Base-by-base conservation (phyloP, 2,113 vertebrate species). In the Chitala chitala region DNA sequence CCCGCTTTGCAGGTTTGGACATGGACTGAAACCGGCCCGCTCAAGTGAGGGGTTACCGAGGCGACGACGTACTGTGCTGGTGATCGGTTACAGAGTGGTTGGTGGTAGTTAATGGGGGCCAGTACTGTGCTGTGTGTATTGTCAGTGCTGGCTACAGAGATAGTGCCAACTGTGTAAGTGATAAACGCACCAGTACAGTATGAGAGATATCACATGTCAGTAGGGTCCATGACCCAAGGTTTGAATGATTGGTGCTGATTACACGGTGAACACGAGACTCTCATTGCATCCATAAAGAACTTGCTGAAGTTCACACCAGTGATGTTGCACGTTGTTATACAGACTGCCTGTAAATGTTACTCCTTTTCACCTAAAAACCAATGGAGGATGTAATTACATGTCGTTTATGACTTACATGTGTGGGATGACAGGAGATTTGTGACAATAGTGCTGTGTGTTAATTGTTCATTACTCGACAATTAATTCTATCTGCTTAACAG, bases 1-100 rank as follows among this genome's bases (percentile, higher is more conserved):
- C 94, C 72, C 91, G 95, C 81, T 99, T 99, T 86, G 94, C 96
- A 93, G 97, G 97, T 98, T 53, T 22, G 46, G 26, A 3, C 9
- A 6, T 4, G 26, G 46, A 24, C 58, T 4, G 48, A 10, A 0
- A 42, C 29, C 44, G 12, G 31, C 31, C 24, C 17, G 13, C 59
- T 38, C 3, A 5, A 63, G 13, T 38, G 31, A 6, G 59, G 38
- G 5, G n/a, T 2, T 63, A 36, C 44, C 5, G 44, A 12, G 44
- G 44, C 44, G 12, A 12, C 12, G 5, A 46, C 44, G 12, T 46
- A 6, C 44, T 46, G 44, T 46, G 12, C 12, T 46, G 12, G 44
- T 46, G n/a, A n/a, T n/a, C n/a, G n/a, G n/a, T n/a, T n/a, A n/a
- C n/a, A n/a, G n/a, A n/a, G n/a, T n/a, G n/a, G n/a, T n/a, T n/a